Conservation (phyloP, 2,888 invertebrate genomes). For the Agrotis segetum region DNA sequence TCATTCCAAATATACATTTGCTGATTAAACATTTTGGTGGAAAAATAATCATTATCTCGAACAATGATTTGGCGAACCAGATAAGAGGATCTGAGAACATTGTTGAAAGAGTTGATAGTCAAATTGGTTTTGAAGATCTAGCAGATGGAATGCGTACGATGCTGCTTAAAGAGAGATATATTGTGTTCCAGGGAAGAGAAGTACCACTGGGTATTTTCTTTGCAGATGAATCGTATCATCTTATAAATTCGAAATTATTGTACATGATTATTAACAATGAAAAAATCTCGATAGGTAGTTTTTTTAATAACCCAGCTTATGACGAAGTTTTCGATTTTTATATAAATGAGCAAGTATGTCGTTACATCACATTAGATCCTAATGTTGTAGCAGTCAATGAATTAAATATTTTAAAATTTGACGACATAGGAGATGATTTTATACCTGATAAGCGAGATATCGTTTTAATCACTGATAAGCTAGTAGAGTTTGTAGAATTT, state of each 20-base stretch:
- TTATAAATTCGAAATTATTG: conserved; percentile 43
- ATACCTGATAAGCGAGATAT: conserved; percentile 30
- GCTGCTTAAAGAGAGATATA: conserved; percentile 41
- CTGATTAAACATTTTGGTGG: conserved; percentile 30
- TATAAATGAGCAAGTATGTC: conserved; percentile 42
- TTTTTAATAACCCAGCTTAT: conserved; percentile 35
- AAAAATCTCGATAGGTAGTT: conserved; percentile 36
- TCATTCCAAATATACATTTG: conserved; percentile 8
- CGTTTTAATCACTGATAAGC: conserved; percentile 41
- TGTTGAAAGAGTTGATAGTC: conserved; percentile 21
- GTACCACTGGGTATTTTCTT: conserved; percentile 30
- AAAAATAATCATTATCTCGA: conserved; percentile 43
- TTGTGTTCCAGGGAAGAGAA: conserved; percentile 50
- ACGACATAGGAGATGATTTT: conserved; percentile 6
- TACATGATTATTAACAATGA: conserved; percentile 45
- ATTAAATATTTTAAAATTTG: conserved; percentile 28
- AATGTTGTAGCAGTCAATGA: neutral
- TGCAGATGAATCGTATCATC: conserved; percentile 16
- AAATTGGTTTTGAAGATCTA: conserved; percentile 38
- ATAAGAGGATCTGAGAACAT: neutral
- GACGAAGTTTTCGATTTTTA: conserved; percentile 41
- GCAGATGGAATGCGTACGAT: conserved; percentile 16
- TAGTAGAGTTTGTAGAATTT: conserved; percentile 26
- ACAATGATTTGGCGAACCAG: conserved; percentile 2
- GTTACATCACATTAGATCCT: conserved; percentile 38